A percentile compares a stretch with the other conserved stretches of the same genome.
These are phyloP conservation scores for Drosophila conformis DNA, from an alignment of 2,888 invertebrate species.

Conservation along the genomic window DNA sequence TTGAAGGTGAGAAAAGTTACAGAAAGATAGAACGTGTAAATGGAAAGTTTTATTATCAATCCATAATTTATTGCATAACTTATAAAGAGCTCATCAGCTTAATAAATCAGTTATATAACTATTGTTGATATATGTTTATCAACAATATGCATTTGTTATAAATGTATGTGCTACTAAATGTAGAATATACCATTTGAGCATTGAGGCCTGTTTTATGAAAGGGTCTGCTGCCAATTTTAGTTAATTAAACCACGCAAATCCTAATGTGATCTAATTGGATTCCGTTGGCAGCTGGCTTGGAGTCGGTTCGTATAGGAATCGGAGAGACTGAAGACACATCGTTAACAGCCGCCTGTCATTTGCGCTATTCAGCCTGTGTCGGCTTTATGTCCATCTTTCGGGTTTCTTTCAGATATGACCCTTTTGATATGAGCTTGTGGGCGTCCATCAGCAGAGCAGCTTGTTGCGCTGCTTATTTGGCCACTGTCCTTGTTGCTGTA, in stretches of 20 bases:
- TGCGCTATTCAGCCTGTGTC: constrained; percentile 29
- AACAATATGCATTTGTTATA: background rate
- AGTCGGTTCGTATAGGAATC: background rate
- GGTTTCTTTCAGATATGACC: constrained; percentile 56
- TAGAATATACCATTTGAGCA: background rate
- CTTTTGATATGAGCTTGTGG: constrained; percentile 59
- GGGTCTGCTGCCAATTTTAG: constrained; percentile 59
- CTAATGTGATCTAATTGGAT: constrained; percentile 74
- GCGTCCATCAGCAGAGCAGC: constrained; percentile 44
- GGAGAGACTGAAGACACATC: constrained; percentile 15
- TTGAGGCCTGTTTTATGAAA: constrained; percentile 29
- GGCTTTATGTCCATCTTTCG: constrained; percentile 39
- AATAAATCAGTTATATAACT: background rate
- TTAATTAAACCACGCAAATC: constrained; percentile 77
- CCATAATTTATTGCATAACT: background rate
- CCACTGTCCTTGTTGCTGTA: constrained; percentile 12
- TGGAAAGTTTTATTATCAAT: background rate
- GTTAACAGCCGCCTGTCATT: constrained; percentile 38
- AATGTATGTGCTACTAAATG: constrained; percentile 3
- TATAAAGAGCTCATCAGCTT: background rate
- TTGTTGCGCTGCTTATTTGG: constrained; percentile 53
- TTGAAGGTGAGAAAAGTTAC: background rate
- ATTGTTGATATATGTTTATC: too few species aligned
- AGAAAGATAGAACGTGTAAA: background rate
- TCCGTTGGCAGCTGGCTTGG: constrained; percentile 37